A percentile compares a stretch with the other conserved stretches of the same genome.
phyloP scores from a whole-genome alignment of 1,140 invertebrate species.

The Whitmania pigra region DNA sequence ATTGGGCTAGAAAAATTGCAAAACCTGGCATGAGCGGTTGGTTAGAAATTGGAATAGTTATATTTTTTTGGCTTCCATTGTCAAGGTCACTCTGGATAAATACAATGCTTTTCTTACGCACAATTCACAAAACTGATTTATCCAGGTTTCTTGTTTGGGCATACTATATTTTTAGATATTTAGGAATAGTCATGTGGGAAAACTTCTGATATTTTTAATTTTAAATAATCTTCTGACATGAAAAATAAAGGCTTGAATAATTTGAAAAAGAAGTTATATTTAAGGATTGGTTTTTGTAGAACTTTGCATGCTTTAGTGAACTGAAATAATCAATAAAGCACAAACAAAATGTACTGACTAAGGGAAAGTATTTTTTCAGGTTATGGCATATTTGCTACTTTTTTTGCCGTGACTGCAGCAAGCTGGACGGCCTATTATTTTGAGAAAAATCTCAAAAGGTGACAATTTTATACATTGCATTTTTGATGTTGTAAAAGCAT shows the following conservation, averaged over 20 bases:
- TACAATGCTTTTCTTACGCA: neutral
- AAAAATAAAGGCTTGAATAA: neutral
- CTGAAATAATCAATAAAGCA: neutral
- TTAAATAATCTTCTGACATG: too few relatives aligned
- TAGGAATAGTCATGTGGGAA: too few relatives aligned
- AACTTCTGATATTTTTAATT: too few relatives aligned
- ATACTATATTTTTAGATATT: too few relatives aligned
- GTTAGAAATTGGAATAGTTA: conserved; percentile 7
- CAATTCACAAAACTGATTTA: neutral
- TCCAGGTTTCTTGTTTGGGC: neutral
- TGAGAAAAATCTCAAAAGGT: conserved; percentile 27
- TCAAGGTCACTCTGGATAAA: conserved; percentile 7
- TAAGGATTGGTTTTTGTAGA: neutral
- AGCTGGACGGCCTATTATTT: conserved; percentile 49
- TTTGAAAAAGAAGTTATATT: neutral
- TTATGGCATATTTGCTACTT: conserved; percentile 49
- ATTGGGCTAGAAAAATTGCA: conserved; percentile 57
- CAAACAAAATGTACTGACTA: neutral
- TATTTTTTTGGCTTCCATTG: conserved; percentile 23
- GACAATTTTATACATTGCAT: neutral
- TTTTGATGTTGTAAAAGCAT: neutral
- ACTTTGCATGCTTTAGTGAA: neutral
- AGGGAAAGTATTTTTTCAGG: conserved; percentile 37
- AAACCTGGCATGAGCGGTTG: conserved; percentile 54
- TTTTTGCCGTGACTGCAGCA: conserved; percentile 49